Percentiles rank a stretch among this genome's conserved stretches.
phyloP scores from a whole-genome alignment of 2,888 invertebrate species.

The Hofmannophila pseudospretella region DNA sequence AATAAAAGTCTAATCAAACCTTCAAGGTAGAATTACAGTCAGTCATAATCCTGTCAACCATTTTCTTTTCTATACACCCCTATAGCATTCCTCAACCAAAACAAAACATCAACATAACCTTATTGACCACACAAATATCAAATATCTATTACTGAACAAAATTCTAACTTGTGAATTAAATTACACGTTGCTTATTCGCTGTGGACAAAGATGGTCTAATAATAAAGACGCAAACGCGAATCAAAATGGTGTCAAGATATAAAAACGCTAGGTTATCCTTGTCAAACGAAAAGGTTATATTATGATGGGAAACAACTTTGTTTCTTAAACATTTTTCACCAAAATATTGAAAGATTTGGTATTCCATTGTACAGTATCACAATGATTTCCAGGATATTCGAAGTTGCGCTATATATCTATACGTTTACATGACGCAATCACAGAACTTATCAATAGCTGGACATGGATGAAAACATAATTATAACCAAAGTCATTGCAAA shows the following conservation, averaged over 20 bases:
- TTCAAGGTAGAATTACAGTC: background rate
- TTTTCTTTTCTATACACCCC: conserved; percentile 23
- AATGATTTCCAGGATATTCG: conserved; percentile 26
- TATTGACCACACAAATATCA: conserved; percentile 19
- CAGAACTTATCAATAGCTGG: conserved; percentile 55
- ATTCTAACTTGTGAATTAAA: background rate
- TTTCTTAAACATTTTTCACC: conserved; percentile 10
- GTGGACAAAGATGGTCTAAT: conserved; percentile 25
- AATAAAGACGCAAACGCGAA: conserved; percentile 45
- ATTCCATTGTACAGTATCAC: conserved; percentile 13
- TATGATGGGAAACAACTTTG: conserved; percentile 24
- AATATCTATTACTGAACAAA: background rate
- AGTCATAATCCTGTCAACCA: conserved; percentile 18
- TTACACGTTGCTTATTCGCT: conserved; percentile 6
- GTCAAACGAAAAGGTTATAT: conserved; percentile 63
- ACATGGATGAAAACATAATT: conserved; percentile 65
- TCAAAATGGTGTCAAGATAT: conserved; percentile 70
- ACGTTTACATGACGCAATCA: conserved; percentile 75
- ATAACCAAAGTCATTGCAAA: conserved; percentile 51
- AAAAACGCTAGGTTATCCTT: conserved; percentile 64
- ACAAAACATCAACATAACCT: conserved; percentile 79
- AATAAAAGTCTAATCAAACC: background rate
- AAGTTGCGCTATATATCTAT: conserved; percentile 43
- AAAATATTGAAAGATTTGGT: too few relatives aligned
- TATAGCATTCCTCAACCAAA: conserved; percentile 51